Evolutionary conservation across 92 coral and sea anemone species (phyloP).

Genomic region (Hydrozoanthus gracilis): DNA sequence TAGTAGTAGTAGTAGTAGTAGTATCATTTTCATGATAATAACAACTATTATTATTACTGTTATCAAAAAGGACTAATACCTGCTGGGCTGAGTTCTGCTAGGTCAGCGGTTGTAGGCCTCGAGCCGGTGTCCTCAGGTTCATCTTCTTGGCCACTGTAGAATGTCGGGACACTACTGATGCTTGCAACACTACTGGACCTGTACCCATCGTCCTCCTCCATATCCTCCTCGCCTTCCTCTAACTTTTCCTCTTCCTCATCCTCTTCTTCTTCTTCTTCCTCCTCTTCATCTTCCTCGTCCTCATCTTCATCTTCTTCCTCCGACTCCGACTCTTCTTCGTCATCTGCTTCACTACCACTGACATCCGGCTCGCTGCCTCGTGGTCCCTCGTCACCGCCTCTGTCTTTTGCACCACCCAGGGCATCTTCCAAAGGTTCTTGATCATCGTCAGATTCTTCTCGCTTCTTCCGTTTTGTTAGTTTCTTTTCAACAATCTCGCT

Average conservation of each 20-base stretch:
- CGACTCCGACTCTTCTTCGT: conserved; percentile 66
- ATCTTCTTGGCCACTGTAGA: conserved; percentile 56
- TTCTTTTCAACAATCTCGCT: conserved; percentile 15
- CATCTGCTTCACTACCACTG: conserved; percentile 18
- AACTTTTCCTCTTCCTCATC: conserved; percentile 63
- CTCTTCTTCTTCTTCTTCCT: conserved; percentile 51
- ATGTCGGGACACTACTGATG: conserved; percentile 73
- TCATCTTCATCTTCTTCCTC: conserved; percentile 71
- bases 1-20: too few relatives aligned
- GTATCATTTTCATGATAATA: too few relatives aligned
- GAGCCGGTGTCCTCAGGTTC: conserved; percentile 44
- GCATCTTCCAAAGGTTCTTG: not conserved
- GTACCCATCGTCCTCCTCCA: conserved; percentile 60
- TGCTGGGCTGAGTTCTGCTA: not conserved
- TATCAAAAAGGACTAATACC: not conserved
- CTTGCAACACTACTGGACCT: conserved; percentile 75
- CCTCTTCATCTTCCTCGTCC: conserved; percentile 52
- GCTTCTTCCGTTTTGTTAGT: not conserved
- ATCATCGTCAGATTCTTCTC: conserved; percentile 15
- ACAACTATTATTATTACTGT: not conserved
- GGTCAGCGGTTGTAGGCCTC: conserved; percentile 25
- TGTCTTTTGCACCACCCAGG: conserved; percentile 21
- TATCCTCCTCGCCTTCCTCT: conserved; percentile 41
- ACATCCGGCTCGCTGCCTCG: conserved; percentile 39
- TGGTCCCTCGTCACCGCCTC: conserved; percentile 45